phyloP scores from a whole-genome alignment of 1,140 invertebrate genomes.

The Diachasmimorpha longicaudata region DNA sequence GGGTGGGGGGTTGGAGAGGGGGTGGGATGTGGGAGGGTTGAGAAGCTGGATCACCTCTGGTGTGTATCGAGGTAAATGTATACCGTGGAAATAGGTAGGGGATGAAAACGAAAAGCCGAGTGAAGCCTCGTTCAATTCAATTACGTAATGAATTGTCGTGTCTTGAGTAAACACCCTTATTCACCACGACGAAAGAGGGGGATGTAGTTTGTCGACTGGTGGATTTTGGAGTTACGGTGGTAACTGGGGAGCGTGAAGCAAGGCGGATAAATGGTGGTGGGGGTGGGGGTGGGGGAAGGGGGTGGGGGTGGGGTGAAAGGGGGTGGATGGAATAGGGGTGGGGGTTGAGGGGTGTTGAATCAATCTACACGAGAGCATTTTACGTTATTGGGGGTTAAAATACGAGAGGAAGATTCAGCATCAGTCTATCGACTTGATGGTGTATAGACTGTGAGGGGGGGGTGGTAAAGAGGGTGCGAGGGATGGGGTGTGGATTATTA shows the following conservation, averaged over 20 bases:
- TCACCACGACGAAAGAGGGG: slow-evolving; percentile 47
- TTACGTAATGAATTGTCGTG: slow-evolving; percentile 65
- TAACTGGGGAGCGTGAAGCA: neutral
- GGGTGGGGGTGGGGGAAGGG: slow-evolving; percentile 6
- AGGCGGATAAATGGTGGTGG: no score
- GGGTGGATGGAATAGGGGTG: slow-evolving; percentile 19
- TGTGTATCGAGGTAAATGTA: slow-evolving; percentile 7
- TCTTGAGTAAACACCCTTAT: slow-evolving; percentile 62
- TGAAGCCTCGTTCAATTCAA: slow-evolving; percentile 60
- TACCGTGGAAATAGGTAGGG: slow-evolving; percentile 3
- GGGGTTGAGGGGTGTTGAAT: slow-evolving; percentile 5
- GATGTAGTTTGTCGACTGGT: neutral
- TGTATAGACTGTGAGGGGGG: no score
- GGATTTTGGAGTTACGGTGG: neutral
- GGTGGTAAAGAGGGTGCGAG: no score
- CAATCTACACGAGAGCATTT: neutral
- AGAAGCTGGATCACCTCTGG: neutral
- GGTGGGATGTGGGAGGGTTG: neutral
- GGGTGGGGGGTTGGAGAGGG: neutral
- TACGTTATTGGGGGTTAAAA: no score
- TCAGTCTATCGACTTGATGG: no score
- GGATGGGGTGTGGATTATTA: no score
- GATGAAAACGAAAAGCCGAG: slow-evolving; percentile 17
- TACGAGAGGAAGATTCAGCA: no score
- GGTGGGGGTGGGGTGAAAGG: no score